These are phyloP conservation scores for Merluccius polli DNA, from an alignment of 2,797 vertebrate genomes.

Conservation along the genomic window DNA sequence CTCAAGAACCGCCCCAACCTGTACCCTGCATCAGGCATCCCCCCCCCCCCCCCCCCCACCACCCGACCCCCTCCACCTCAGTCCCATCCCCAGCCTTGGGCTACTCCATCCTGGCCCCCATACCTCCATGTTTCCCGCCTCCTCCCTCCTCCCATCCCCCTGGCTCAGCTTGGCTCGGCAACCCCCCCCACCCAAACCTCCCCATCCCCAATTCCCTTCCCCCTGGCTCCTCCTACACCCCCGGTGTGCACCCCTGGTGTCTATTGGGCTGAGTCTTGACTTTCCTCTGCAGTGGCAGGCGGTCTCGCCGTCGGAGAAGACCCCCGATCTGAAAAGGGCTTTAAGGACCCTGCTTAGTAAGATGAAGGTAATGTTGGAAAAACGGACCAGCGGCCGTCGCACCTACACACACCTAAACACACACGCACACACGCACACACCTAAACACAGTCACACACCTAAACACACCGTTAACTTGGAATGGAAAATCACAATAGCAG, in stretches of 20 bases:
- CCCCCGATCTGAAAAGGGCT: conserved; percentile 83
- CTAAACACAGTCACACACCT: too few species aligned
- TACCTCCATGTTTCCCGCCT: conserved; percentile 30
- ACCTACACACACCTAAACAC: conserved; percentile 11
- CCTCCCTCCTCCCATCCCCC: conserved; percentile 16
- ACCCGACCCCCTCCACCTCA: conserved; percentile 22
- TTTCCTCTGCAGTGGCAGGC: conserved; percentile 83
- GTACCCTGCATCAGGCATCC: conserved; percentile 5
- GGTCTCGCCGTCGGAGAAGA: conserved; percentile 81
- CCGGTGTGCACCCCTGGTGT: conserved; percentile 62
- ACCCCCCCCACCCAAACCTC: conserved; percentile 10
- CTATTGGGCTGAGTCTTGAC: conserved; percentile 74
- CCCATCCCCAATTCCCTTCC: neutral
- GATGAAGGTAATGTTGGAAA: conserved; percentile 78
- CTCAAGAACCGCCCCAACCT: conserved; percentile 6
- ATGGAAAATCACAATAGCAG: neutral
- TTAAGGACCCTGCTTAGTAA: conserved; percentile 85
- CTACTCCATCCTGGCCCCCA: conserved; percentile 35
- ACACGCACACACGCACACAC: conserved; percentile 1
- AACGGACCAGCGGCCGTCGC: conserved; percentile 32
- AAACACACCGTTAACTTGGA: neutral
- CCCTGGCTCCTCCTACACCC: conserved; percentile 11
- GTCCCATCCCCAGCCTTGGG: conserved; percentile 30
- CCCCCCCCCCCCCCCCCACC: conserved; percentile 17
- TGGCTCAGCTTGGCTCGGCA: conserved; percentile 27